phyloP scores from a whole-genome alignment of 2,888 invertebrate species.

The Entomobrya proxima region DNA sequence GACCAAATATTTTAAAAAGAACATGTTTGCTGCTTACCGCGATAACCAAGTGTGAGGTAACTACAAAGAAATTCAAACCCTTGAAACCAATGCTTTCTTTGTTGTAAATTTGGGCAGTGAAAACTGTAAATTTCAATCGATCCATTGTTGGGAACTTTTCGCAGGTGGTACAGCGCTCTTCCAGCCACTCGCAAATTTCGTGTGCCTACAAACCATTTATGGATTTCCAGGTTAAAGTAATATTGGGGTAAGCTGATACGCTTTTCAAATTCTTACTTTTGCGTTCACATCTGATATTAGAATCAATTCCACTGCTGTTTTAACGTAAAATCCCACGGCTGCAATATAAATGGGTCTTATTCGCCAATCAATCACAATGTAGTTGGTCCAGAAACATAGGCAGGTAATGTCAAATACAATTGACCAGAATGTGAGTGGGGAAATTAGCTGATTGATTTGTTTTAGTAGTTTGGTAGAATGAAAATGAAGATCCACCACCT shows the following conservation, averaged over 20 bases:
- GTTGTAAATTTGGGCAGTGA: conserved; percentile 58
- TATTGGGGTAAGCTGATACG: background rate
- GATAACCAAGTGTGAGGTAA: conserved; percentile 32
- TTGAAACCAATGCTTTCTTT: conserved; percentile 51
- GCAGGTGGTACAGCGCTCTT: conserved; percentile 31
- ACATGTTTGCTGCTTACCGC: conserved; percentile 16
- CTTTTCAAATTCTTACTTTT: conserved; percentile 26
- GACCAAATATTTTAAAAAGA: background rate
- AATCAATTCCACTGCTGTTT: conserved; percentile 37
- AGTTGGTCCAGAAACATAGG: conserved; percentile 57
- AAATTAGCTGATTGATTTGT: conserved; percentile 40
- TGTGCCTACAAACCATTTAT: conserved; percentile 37
- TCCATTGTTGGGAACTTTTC: conserved; percentile 45
- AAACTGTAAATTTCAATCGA: conserved; percentile 44
- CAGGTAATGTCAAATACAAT: conserved; percentile 44
- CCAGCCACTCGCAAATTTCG: conserved; percentile 55
- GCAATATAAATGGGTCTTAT: conserved; percentile 4
- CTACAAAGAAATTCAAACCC: conserved; percentile 54
- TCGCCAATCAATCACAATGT: conserved; percentile 11
- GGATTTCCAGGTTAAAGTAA: background rate
- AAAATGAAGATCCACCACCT: conserved; percentile 62
- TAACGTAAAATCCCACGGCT: conserved; percentile 24
- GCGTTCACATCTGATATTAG: conserved; percentile 58
- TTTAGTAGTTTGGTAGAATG: conserved; percentile 50
- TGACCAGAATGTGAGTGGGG: conserved; percentile 50